Base-by-base conservation (phyloP, 92 coral and sea anemone species). In the Paramuricea clavata region DNA sequence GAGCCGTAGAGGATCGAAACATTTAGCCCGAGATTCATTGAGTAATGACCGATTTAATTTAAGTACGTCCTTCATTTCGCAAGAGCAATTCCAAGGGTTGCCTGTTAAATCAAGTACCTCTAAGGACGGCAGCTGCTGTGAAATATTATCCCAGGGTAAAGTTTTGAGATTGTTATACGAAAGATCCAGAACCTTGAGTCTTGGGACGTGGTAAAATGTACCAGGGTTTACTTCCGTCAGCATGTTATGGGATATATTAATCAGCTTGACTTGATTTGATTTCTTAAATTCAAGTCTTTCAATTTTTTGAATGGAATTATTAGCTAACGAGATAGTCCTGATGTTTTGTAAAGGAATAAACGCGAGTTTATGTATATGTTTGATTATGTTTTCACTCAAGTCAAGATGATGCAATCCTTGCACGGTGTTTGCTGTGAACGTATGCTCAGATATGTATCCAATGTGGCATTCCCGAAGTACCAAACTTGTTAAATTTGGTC, bases 81-180 rank as follows among this genome's bases (percentile, higher is more conserved):
- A 82, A 15, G 87, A 82, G 67, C 87, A 82, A 56, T 82, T 82
- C 78, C 78, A 82, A 13, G 22, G 12, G 34, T 82, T 68, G 32
- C 78, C 62, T 22, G 30, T 56, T 25, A 82, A 35, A 32, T 27
- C 44, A 21, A 82, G 78, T 16, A 25, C 9, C 43, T 69, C 19
- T 47, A 82, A 69, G 17, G 87, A 68, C 30, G 87, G 15, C 32
- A 82, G 0, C n/a, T n/a, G n/a, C 15, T 56, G 61, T 27, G 78
- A 41, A 12, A 82, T 68, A 47, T 36, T 50, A 57, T 69, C 26
- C 67, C 81, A 22, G 33, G 87, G 87, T 41, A 82, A 22, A 27
- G 49, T 68, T 17, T 39, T 44, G 1, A 82, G 35, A 23, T 10
- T 0, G 57, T 82, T 82, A 19, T 12, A 7, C 16, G 87, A 82